phyloP scores from a whole-genome alignment of 2,888 invertebrate species.

The Pegoplata infirma region DNA sequence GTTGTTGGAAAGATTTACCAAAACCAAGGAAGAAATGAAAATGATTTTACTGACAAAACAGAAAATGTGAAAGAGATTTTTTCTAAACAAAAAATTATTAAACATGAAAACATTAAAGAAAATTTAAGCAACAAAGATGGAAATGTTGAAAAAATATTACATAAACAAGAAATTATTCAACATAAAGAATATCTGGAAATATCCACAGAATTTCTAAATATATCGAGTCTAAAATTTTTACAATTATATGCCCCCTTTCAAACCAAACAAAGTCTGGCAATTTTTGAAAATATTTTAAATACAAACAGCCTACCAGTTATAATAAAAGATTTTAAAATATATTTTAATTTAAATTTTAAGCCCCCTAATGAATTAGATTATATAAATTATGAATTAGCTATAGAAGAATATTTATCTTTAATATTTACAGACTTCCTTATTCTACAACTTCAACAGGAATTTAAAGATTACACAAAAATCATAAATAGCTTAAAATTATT shows the following conservation, averaged over 20 bases:
- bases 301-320: neutral
- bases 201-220: too few relatives aligned
- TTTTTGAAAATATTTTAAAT: neutral
- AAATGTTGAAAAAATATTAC: too few relatives aligned
- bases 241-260: neutral
- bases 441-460: neutral
- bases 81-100: too few relatives aligned
- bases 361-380: neutral
- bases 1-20: too few relatives aligned
- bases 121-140: too few relatives aligned
- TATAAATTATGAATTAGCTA: neutral
- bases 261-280: neutral
- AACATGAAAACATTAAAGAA: too few relatives aligned
- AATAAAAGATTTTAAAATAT: neutral
- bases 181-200: too few relatives aligned
- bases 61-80: too few relatives aligned
- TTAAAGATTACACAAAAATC: too few relatives aligned
- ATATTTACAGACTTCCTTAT: neutral
- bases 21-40: too few relatives aligned
- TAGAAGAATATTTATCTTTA: neutral
- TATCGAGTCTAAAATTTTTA: neutral
- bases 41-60: too few relatives aligned
- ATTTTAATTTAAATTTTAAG: neutral
- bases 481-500: neutral
- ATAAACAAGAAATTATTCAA: too few relatives aligned